Base-by-base conservation (phyloP, 1,140 invertebrate genomes). In the Parasteatoda tepidariorum region DNA sequence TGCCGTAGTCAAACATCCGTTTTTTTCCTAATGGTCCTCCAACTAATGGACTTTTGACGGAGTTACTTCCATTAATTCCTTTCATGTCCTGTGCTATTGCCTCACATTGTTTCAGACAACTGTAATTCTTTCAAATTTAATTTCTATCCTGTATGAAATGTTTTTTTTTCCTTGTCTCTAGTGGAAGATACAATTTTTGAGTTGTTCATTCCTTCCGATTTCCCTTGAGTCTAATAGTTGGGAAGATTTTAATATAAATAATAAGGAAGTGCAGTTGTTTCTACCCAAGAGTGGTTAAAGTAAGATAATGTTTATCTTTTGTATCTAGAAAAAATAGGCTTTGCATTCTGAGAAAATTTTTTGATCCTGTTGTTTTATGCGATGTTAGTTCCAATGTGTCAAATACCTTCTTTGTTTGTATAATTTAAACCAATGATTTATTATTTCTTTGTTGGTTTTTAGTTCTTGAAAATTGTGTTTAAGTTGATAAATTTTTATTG, bases 11-110 rank as follows among this genome's bases (percentile, higher is more conserved):
- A 59, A 48, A 68, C 24, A 59, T 62, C 41, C 38, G 59, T 79
- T 68, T 61, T 48, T 26, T 68, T 66, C 76, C 66, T 79, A 79
- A 79, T 79, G 76, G 76, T 38, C 34, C 41, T 26, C 31, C 22
- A 26, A 64, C 76, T 79, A 79, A 79, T 79, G 76, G 76, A 79
- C 62, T 68, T 79, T 79, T 68, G 76, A 79, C 64, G 76, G 62
- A 79, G 62, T 64, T 59, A 24, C 28, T 79, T 38, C 76, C 76
- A 79, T 79, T 79, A 79, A 79, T 79, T 79, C 76, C 64, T 18
- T 33, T 18, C 30, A 18, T 79, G 76, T 57, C 62, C 13, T 68
- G 33, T 48, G 22, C 41, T 28, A 28, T 57, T 64, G 38, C 26
- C 76, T 79, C 68, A 79, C 62, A 79, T 79, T 79, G 76, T 67